Evolutionary conservation across 2,797 vertebrate genomes (phyloP).

Genomic region (Melanotaenia boesemani): DNA sequence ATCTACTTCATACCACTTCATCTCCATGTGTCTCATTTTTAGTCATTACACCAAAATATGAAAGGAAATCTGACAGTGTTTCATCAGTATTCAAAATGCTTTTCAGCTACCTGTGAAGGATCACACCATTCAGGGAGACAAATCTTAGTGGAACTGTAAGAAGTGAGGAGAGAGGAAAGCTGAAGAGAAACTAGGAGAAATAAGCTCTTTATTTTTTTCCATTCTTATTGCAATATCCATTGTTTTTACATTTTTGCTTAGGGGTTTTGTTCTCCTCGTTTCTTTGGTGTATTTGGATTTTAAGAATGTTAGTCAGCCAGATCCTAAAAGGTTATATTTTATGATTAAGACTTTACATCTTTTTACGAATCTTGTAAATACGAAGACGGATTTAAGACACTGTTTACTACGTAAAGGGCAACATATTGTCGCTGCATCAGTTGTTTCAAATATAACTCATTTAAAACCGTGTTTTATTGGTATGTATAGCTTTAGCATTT

Average conservation of each 20-base stretch:
- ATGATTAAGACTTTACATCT: slow-evolving; percentile 42
- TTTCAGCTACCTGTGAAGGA: slow-evolving; percentile 7
- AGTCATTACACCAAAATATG: slow-evolving; percentile 15
- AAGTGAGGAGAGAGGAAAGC: background rate
- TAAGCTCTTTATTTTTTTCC: background rate
- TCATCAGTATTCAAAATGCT: slow-evolving; percentile 9
- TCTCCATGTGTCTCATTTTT: background rate
- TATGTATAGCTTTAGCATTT: background rate
- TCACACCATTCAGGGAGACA: slow-evolving; percentile 7
- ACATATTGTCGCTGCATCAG: slow-evolving; percentile 17
- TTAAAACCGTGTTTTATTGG: background rate
- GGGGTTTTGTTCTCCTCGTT: slow-evolving; percentile 41
- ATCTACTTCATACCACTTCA: background rate
- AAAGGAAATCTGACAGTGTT: slow-evolving; percentile 10
- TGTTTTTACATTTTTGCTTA: slow-evolving; percentile 23
- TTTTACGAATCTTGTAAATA: slow-evolving; percentile 36
- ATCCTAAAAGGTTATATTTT: slow-evolving; percentile 49
- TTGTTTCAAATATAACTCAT: slow-evolving; percentile 20
- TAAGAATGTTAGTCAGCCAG: slow-evolving; percentile 30
- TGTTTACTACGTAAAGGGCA: slow-evolving; percentile 27
- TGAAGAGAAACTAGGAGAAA: background rate
- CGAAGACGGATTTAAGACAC: slow-evolving; percentile 28
- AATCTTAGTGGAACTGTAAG: background rate
- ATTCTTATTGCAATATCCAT: slow-evolving; percentile 10
- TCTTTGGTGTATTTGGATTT: background rate